These are phyloP conservation scores for Crossaster papposus DNA, from an alignment of 53 echinoderm and acorn worm species.

Conservation along the genomic window DNA sequence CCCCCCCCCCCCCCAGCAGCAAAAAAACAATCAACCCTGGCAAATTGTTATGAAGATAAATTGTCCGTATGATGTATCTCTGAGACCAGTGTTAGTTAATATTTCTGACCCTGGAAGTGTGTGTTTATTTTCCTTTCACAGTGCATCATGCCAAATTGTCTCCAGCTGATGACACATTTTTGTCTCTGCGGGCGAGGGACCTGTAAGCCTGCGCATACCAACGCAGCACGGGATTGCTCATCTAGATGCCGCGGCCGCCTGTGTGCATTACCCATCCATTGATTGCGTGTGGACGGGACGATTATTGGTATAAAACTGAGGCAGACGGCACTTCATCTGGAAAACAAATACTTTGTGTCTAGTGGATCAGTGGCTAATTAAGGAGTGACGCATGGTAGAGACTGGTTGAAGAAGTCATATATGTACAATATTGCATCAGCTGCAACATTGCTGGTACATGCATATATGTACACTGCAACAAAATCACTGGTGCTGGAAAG, in stretches of 20 bases:
- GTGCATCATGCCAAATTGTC: slow-evolving; percentile 53
- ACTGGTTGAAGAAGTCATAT: neutral
- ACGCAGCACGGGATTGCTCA: neutral
- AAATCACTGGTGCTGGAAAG: no score
- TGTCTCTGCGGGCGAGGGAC: slow-evolving; percentile 6
- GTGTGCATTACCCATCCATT: neutral
- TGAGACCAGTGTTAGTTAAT: slow-evolving; percentile 47
- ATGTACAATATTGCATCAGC: neutral
- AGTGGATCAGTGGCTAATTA: neutral
- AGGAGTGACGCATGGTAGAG: neutral
- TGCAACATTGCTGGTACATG: no score
- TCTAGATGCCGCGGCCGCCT: neutral
- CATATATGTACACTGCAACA: no score
- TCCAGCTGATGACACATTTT: slow-evolving; percentile 27
- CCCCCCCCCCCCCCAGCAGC: neutral
- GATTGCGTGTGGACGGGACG: neutral
- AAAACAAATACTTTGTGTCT: neutral
- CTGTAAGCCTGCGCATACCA: neutral
- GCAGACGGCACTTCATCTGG: neutral
- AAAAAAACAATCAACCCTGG: neutral
- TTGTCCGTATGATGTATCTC: slow-evolving; percentile 33
- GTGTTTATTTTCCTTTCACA: slow-evolving; percentile 46
- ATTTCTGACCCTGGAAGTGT: slow-evolving; percentile 51
- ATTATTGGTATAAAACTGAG: neutral
- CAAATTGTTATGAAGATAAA: slow-evolving; percentile 20